phyloP scores from a whole-genome alignment of 2,888 invertebrate species.

The Athalia rosae region DNA sequence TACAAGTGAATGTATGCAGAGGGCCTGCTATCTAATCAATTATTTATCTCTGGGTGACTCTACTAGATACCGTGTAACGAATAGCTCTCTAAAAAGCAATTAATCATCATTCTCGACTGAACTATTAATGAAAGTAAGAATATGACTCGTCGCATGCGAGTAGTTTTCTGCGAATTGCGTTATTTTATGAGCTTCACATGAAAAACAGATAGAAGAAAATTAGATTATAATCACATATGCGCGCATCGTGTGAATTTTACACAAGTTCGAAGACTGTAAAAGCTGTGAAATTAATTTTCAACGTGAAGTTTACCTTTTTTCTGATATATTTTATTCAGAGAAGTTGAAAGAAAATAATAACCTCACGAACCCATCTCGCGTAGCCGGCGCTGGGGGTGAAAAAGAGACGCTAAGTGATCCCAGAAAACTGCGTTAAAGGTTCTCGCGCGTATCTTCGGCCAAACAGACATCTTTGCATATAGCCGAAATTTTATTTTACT shows the following conservation, averaged over 20 bases:
- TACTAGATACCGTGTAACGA: constrained; percentile 23
- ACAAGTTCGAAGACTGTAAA: background rate
- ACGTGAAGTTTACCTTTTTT: background rate
- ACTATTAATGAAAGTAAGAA: constrained; percentile 6
- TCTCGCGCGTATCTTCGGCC: constrained; percentile 9
- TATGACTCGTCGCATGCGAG: background rate
- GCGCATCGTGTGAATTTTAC: background rate
- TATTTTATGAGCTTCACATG: background rate
- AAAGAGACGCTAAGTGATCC: background rate
- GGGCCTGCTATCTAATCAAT: constrained; percentile 28
- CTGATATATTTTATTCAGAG: background rate
- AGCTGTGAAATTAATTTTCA: constrained; percentile 16
- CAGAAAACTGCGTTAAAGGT: constrained; percentile 1
- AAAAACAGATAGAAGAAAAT: background rate
- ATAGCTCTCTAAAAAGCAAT: constrained; percentile 18
- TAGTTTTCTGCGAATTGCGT: no score
- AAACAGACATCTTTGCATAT: constrained; percentile 9
- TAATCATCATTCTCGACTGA: constrained; percentile 21
- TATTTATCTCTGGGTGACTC: constrained; percentile 43
- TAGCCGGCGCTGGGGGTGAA: background rate
- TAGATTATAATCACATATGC: background rate
- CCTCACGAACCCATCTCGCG: constrained; percentile 2
- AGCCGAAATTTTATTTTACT: constrained; percentile 5
- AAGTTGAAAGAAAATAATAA: constrained; percentile 2
- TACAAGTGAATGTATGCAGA: background rate